Evolutionary conservation across 2,888 invertebrate genomes (phyloP), one percentile per base, ranked within the genome.

Genomic region (Yponomeuta malinellus): DNA sequence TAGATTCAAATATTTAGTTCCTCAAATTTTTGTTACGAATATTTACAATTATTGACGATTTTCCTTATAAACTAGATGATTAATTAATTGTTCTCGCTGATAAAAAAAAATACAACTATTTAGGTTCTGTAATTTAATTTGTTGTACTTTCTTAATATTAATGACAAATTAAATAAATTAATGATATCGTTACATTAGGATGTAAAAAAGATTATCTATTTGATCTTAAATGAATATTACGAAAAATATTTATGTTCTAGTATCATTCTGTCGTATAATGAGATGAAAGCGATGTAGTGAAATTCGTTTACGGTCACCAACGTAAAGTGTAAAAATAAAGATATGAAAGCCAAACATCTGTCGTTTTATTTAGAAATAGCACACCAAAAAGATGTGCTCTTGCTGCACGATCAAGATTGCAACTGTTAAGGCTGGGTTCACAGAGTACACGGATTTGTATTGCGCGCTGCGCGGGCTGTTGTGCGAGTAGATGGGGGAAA

Each of bases 131-230:
- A 88, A 88, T 88, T 90, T 90, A 86, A 90, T 90, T 90, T 90
- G 90, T 92, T 90, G 89, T 91, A 90, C 84, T 87, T 78, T 89
- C 86, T 84, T 85, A 90, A 90, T 89, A 89, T 88, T 87, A 89
- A 90, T 89, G 88, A 91, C 89, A 90, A 90, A 90, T 87, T 83
- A 82, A 82, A 82, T 81, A 89, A 90, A 71, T 73, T 72, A 90
- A 90, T 88, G 83, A 90, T 90, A 90, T 90, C 90, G 91, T 90
- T 91, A 90, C 85, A 87, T 88, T 91, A 92, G 91, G 87, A 77
- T 92, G 91, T 92, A 92, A 90, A 91, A 91, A 91, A 91, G 92
- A 92, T 92, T 91, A 89, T 92, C 91, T 92, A 92, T 92, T 92
- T 91, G 89, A 90, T 90, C 90, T 90, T 91, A 89, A 89, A 83